Evolutionary conservation across 2,888 invertebrate species (phyloP).

Genomic region (Hipparchia sbordonii): DNA sequence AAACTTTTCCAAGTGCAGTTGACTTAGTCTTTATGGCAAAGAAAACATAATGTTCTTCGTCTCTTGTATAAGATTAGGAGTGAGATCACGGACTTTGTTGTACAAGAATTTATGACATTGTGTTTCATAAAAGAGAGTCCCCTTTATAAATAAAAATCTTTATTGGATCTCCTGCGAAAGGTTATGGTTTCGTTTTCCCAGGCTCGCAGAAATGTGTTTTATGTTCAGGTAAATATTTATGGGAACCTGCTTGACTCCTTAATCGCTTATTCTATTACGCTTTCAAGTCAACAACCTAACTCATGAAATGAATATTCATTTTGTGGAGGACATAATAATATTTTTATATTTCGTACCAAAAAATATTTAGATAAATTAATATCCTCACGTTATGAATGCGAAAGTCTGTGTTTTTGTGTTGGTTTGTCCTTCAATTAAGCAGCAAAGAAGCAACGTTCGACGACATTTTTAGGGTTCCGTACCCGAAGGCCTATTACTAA

Average conservation of each 20-base stretch:
- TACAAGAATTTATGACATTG: slow-evolving; percentile 20
- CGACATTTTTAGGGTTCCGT: too few relatives aligned
- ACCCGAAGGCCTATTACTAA: too few relatives aligned
- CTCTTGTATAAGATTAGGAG: slow-evolving; percentile 9
- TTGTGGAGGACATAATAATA: too few relatives aligned
- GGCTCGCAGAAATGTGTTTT: not conserved
- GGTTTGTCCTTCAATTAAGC: too few relatives aligned
- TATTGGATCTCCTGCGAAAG: slow-evolving; percentile 11
- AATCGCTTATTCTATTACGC: not conserved
- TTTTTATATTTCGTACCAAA: too few relatives aligned
- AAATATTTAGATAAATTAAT: too few relatives aligned
- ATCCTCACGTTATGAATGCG: too few relatives aligned
- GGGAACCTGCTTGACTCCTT: not conserved
- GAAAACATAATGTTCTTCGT: not conserved
- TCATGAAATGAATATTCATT: not conserved
- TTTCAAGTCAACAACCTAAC: not conserved
- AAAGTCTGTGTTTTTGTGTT: too few relatives aligned
- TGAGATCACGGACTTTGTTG: slow-evolving; percentile 16
- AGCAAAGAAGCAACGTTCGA: too few relatives aligned
- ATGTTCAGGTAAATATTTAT: not conserved
- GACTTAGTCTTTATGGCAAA: not conserved
- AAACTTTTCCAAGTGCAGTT: not conserved
- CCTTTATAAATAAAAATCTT: slow-evolving; percentile 18
- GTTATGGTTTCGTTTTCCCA: slow-evolving; percentile 1
- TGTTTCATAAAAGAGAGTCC: slow-evolving; percentile 10